Base-by-base conservation (phyloP, 1,140 invertebrate species). In the Magallana angulata region DNA sequence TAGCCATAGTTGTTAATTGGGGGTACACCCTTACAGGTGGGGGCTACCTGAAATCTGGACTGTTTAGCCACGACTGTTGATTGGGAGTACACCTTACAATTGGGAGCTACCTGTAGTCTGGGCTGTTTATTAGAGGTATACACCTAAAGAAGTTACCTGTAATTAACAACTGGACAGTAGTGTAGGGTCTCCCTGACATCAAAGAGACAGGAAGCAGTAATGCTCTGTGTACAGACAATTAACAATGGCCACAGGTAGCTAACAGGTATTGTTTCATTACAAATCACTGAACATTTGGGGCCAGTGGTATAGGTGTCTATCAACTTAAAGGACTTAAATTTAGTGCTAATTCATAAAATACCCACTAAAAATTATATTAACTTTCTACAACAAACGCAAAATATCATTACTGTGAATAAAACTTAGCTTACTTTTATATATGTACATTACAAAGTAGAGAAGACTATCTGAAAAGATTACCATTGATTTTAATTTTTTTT, bases 161-260 rank as follows among this genome's bases (percentile, higher is more conserved):
- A 76, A 76, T 76, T 76, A 36, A 36, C 68, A 30, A 24, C 24
- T 24, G 24, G 24, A 24, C 24, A 9, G 5, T 30, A 30, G 24
- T 76, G 24, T 24, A 76, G 14, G n/a, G 64, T 68, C n/a, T 62
- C 60, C 60, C 60, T n/a, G 30, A 76, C 68, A 36, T 76, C 68
- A 76, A 76, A 76, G 68, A 12, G 24, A 12, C 2, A 76, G 24
- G 24, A 11, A 62, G 60, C 18, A 76, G 5, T 30, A 76, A 18
- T 76, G 68, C 68, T 30, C 8, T 36, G 24, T 71, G 64, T 71
- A 71, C 64, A 3, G 11, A 76, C 24, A 12, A 30, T 76, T 1
- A 71, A 18, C 30, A 36, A 8, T 30, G 9, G 36, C 8, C 24
- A 12, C 11, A 62, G 60, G 60, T 12, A 9, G n/a, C 14, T n/a